These are phyloP conservation scores for Aleiodes alternator DNA, from an alignment of 2,888 invertebrate genomes.

Conservation along the genomic window DNA sequence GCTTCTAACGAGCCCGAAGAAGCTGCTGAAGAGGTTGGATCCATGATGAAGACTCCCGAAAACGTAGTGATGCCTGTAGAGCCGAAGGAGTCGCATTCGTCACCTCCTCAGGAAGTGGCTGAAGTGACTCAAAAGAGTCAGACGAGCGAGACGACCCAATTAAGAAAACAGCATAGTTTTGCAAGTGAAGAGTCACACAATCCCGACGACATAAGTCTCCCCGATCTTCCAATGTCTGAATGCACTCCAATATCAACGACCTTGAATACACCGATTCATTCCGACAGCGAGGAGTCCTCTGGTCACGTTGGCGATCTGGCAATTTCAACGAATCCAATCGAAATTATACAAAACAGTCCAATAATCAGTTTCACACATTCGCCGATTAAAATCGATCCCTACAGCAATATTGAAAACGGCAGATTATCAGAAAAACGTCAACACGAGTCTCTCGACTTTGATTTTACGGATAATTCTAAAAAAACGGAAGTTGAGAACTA, in stretches of 20 bases:
- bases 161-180: conserved; percentile 65
- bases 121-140: neutral
- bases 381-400: conserved; percentile 65
- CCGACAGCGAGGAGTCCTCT: conserved; percentile 71
- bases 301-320: conserved; percentile 58
- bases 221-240: conserved; percentile 70
- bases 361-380: conserved; percentile 72
- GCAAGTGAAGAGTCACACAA: conserved; percentile 69
- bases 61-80: too few relatives aligned
- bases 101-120: neutral
- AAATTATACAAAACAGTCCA: conserved; percentile 70
- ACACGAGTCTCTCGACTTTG: conserved; percentile 61
- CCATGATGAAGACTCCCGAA: conserved; percentile 6
- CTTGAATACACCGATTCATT: conserved; percentile 72
- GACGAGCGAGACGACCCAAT: conserved; percentile 28
- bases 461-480: conserved; percentile 59
- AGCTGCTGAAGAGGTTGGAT: conserved; percentile 6
- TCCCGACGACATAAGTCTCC: conserved; percentile 72
- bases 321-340: conserved; percentile 68
- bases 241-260: conserved; percentile 72
- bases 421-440: conserved; percentile 51
- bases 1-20: conserved; percentile 35
- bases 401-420: conserved; percentile 60
- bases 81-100: too few relatives aligned
- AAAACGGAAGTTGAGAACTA: conserved; percentile 50